These are phyloP conservation scores for Propithecus perrieri DNA, from an alignment of 2,797 vertebrate species.

Conservation along the genomic window DNA sequence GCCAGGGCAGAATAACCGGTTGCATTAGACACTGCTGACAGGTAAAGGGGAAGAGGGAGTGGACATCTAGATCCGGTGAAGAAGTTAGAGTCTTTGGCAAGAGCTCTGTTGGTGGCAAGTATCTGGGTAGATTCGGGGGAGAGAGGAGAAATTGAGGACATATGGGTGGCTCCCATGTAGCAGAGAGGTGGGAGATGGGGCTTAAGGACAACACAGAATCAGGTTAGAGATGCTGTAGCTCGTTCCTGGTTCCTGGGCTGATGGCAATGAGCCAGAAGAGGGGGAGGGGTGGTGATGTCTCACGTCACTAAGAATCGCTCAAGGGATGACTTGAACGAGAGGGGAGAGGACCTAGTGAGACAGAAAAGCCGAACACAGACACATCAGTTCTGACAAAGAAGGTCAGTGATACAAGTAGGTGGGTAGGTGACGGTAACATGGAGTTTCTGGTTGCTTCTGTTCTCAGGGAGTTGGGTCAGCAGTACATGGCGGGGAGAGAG, in stretches of 20 bases:
- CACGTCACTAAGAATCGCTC: neutral
- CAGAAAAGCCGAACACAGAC: neutral
- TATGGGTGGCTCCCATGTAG: neutral
- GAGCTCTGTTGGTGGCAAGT: neutral
- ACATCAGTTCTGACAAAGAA: fast-evolving
- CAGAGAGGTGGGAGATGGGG: fast-evolving
- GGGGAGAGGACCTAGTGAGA: neutral
- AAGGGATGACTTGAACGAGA: neutral
- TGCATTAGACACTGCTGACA: fast-evolving
- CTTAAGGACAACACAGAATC: neutral
- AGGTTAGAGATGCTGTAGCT: neutral
- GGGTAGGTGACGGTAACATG: fast-evolving
- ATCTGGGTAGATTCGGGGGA: neutral
- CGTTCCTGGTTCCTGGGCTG: neutral
- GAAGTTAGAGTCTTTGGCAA: neutral
- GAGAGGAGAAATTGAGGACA: neutral
- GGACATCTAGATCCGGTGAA: fast-evolving
- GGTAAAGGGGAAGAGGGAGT: neutral
- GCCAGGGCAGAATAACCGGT: neutral
- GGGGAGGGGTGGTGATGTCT: neutral
- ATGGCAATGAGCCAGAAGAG: neutral
- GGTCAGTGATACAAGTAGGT: fast-evolving
- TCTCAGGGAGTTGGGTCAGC: neutral
- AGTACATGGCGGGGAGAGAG: neutral
- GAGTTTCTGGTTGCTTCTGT: neutral